These are phyloP conservation scores for Stegophylla sp. DNA, from an alignment of 2,888 invertebrate genomes.

Conservation along the genomic window DNA sequence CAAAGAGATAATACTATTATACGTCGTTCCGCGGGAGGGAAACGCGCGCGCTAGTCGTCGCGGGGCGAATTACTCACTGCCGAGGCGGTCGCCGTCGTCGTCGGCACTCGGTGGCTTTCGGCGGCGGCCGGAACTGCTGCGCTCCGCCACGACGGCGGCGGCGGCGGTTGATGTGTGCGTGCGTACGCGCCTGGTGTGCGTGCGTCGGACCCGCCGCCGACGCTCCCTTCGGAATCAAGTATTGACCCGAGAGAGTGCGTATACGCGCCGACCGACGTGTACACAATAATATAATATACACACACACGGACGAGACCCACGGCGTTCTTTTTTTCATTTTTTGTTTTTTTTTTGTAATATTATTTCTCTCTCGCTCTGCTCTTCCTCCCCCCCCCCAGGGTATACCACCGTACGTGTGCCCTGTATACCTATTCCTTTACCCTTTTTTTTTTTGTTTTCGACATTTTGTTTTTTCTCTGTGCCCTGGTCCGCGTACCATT, in stretches of 20 bases:
- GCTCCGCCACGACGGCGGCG: conserved; percentile 5
- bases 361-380: background rate
- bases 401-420: background rate
- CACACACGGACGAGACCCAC: background rate
- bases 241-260: conserved; percentile 57
- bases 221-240: conserved; percentile 55
- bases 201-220: conserved; percentile 47
- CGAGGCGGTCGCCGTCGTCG: conserved; percentile 10
- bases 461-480: background rate
- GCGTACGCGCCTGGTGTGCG: conserved; percentile 5
- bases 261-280: conserved; percentile 9
- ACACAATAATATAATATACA: background rate
- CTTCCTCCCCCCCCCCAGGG: background rate
- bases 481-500: no score
- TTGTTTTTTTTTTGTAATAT: background rate
- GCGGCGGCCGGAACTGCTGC: conserved; percentile 12
- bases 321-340: background rate
- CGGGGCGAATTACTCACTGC: conserved; percentile 45
- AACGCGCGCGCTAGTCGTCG: conserved; percentile 35
- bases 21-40: conserved; percentile 5
- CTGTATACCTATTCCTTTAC: no score
- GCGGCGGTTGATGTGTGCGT: background rate
- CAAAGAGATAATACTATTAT: background rate
- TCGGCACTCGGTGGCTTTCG: conserved; percentile 13
- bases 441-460: background rate